These are phyloP conservation scores for Ormyrus rosae DNA, from an alignment of 2,888 invertebrate genomes.

Conservation along the genomic window DNA sequence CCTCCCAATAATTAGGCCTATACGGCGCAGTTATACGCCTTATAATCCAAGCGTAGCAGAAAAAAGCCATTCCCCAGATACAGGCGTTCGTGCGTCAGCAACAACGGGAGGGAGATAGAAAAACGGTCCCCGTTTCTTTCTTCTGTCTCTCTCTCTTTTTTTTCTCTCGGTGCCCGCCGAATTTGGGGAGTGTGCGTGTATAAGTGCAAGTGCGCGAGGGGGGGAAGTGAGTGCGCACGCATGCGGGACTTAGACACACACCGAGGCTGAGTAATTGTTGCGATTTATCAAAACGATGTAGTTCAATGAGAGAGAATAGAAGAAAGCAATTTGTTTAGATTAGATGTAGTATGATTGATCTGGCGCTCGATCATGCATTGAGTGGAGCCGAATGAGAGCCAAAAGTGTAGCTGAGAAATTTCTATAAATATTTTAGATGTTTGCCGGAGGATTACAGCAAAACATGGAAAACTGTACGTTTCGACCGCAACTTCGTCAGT, in stretches of 20 bases:
- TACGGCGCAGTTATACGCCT: slow-evolving; percentile 5
- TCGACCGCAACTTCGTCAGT: too few species aligned
- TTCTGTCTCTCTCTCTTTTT: slow-evolving; percentile 10
- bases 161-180: slow-evolving; percentile 16
- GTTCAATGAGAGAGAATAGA: slow-evolving; percentile 34
- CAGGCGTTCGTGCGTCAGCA: not conserved
- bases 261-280: slow-evolving; percentile 67
- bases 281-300: slow-evolving; percentile 71
- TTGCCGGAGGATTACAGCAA: too few species aligned
- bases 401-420: too few species aligned
- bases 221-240: not conserved
- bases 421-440: too few species aligned
- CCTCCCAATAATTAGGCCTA: slow-evolving; percentile 28
- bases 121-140: slow-evolving; percentile 17
- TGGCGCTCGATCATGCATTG: slow-evolving; percentile 20
- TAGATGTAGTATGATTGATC: slow-evolving; percentile 52
- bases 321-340: slow-evolving; percentile 56
- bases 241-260: slow-evolving; percentile 1
- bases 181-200: not conserved
- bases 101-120: slow-evolving; percentile 19
- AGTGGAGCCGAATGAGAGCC: too few species aligned
- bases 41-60: not conserved
- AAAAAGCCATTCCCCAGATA: not conserved
- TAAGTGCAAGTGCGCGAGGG: not conserved
- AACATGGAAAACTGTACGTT: too few species aligned